A percentile compares a stretch with the other conserved stretches of the same genome.
These are phyloP conservation scores for Crotalus tigris DNA, from an alignment of 2,113 vertebrate species.

Conservation along the genomic window DNA sequence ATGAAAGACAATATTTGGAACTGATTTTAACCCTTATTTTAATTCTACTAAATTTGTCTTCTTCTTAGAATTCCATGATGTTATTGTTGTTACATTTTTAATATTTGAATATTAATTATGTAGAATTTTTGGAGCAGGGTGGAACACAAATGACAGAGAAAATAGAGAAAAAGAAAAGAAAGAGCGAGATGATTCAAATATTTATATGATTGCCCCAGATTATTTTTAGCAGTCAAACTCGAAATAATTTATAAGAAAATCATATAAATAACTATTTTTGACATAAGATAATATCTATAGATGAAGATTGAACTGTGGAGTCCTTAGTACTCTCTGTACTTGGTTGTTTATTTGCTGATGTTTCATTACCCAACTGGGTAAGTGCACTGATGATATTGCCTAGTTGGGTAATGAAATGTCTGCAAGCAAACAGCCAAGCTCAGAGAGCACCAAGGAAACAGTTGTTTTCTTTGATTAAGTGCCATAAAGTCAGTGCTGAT, in stretches of 20 bases:
- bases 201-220: background rate
- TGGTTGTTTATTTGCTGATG: background rate
- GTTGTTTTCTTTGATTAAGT: background rate
- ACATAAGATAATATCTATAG: background rate
- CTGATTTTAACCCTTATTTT: background rate
- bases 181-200: background rate
- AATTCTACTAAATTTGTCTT: background rate
- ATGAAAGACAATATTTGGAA: background rate
- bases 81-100: background rate
- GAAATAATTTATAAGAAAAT: background rate
- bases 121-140: background rate
- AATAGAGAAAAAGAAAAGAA: background rate
- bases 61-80: background rate
- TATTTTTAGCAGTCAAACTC: background rate
- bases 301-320: background rate
- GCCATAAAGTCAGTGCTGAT: background rate
- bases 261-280: background rate
- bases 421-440: background rate
- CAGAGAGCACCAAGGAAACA: background rate
- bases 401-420: background rate
- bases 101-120: background rate
- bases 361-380: background rate
- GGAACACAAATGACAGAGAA: background rate
- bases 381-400: background rate
- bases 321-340: background rate